Conservation (phyloP, 2,113 vertebrate genomes). For the Rissa tridactyla region DNA sequence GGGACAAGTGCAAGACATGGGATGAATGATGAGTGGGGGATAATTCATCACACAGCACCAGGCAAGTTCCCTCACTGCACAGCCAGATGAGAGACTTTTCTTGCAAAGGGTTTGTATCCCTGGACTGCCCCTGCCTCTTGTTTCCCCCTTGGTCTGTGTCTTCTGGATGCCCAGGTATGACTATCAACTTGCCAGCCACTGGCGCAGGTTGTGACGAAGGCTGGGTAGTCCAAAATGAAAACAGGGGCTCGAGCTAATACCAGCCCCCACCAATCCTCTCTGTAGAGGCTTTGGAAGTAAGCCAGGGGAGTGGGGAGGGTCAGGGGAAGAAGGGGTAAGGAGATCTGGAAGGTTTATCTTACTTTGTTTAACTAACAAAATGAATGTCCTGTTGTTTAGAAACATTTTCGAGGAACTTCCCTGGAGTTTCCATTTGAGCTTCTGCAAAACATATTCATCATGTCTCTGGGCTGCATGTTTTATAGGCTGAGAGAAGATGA, state of each 20-base stretch:
- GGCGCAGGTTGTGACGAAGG: not conserved
- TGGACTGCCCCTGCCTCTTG: not conserved
- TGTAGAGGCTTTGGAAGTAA: not conserved
- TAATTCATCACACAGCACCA: not conserved
- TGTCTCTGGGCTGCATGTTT: not conserved
- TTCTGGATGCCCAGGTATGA: not conserved
- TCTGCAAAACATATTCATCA: not conserved
- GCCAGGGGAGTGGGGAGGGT: not conserved
- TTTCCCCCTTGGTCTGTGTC: not conserved
- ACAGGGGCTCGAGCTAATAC: not conserved
- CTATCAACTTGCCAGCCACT: not conserved
- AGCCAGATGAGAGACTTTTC: not conserved
- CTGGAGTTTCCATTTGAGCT: not conserved
- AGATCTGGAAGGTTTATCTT: not conserved
- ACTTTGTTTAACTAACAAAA: not conserved
- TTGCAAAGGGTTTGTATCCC: not conserved
- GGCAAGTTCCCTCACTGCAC: not conserved
- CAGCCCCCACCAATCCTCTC: not conserved
- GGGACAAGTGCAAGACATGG: not conserved
- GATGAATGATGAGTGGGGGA: not conserved
- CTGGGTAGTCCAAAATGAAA: not conserved
- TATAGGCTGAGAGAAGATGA: not conserved
- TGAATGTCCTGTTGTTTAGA: not conserved
- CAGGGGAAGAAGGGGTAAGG: not conserved
- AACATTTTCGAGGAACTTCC: slow-evolving; percentile 12